Evolutionary conservation across 2,113 vertebrate genomes (phyloP).

Genomic region (Sturnira hondurensis): DNA sequence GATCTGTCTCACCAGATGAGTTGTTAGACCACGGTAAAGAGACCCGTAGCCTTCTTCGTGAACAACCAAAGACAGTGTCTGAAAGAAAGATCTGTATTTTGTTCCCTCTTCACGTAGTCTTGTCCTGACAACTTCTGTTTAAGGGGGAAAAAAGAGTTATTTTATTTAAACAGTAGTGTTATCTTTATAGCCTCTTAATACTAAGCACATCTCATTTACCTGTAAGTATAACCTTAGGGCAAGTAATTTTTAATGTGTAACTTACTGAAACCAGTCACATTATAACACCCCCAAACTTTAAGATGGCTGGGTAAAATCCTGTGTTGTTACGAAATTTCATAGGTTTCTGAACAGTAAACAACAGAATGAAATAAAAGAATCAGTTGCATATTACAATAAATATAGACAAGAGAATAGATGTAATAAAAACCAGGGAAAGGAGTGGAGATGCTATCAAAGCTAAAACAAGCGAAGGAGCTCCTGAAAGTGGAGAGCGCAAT

Average conservation of each 20-base stretch:
- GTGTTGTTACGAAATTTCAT: not conserved
- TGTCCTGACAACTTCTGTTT: constrained; percentile 96
- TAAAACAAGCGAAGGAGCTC: not conserved
- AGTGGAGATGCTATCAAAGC: not conserved
- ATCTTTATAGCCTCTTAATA: not conserved
- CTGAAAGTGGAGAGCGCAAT: not conserved
- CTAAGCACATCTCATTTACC: not conserved
- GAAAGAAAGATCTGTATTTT: constrained; percentile 97
- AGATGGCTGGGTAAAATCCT: not conserved
- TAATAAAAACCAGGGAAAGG: not conserved
- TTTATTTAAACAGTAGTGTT: constrained; percentile 39
- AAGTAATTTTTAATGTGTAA: constrained; percentile 11
- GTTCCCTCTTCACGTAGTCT: constrained; percentile 98
- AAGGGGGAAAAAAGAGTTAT: constrained; percentile 55
- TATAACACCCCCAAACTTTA: not conserved
- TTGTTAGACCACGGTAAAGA: constrained; percentile 96
- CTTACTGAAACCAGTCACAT: not conserved
- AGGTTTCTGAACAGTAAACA: not conserved
- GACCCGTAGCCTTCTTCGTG: constrained; percentile 95
- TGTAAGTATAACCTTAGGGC: not conserved
- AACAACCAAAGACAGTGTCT: constrained; percentile 91
- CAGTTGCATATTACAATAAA: not conserved
- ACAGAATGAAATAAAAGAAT: not conserved
- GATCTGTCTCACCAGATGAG: constrained; percentile 96
- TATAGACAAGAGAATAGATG: not conserved